Evolutionary conservation across 2,888 invertebrate genomes (phyloP).

Genomic region (Villa cingulata): DNA sequence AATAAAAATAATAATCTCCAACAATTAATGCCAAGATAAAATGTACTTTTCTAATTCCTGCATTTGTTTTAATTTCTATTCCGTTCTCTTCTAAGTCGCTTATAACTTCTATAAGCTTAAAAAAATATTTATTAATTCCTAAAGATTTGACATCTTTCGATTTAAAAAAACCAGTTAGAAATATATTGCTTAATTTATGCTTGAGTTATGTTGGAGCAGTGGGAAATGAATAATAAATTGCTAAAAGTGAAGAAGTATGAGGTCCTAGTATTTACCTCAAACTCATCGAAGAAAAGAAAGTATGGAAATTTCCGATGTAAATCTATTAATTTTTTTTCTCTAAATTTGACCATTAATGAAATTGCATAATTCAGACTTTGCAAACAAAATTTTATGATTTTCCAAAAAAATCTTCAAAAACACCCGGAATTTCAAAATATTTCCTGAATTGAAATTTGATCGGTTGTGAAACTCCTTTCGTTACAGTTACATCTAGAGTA

Average conservation of each 20-base stretch:
- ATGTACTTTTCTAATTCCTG: background rate
- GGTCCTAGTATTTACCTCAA: constrained; percentile 4
- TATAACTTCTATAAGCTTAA: constrained; percentile 4
- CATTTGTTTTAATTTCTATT: background rate
- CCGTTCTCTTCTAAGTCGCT: constrained; percentile 5
- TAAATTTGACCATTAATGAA: constrained; percentile 2
- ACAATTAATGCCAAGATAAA: background rate
- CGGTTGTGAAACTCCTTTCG: background rate
- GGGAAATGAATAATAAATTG: constrained; percentile 5
- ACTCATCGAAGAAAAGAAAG: constrained; percentile 5
- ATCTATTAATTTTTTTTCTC: background rate
- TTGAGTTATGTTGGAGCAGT: constrained; percentile 3
- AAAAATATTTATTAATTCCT: too few relatives aligned
- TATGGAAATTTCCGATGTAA: background rate
- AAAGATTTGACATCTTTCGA: constrained; percentile 2
- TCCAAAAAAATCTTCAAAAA: background rate
- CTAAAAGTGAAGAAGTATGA: constrained; percentile 1
- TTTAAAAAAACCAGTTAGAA: constrained; percentile 7
- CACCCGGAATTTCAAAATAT: background rate
- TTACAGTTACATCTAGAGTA: background rate
- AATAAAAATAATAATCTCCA: constrained; percentile 1
- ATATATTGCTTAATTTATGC: constrained; percentile 1
- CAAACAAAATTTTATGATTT: background rate
- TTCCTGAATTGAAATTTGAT: background rate
- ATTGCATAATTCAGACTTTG: background rate